phyloP scores from a whole-genome alignment of 1,140 invertebrate genomes.

The Hirudo medicinalis region DNA sequence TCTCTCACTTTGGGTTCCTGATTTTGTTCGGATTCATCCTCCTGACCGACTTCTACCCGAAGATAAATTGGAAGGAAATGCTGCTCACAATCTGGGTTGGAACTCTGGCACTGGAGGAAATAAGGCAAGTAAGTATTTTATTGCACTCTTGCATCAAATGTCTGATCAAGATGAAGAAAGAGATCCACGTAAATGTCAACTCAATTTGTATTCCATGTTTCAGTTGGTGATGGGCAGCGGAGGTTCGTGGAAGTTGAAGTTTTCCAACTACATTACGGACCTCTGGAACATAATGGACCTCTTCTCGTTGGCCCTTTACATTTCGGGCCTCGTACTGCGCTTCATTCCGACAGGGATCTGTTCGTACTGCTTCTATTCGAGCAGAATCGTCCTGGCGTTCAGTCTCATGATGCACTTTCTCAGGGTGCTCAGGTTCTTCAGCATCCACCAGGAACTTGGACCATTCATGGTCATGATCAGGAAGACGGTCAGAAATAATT shows the following conservation, averaged over 20 bases:
- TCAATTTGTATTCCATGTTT: constrained; percentile 3
- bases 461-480: constrained; percentile 45
- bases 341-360: constrained; percentile 7
- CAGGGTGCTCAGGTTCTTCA: constrained; percentile 38
- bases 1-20: constrained; percentile 39
- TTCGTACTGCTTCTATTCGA: constrained; percentile 26
- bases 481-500: constrained; percentile 36
- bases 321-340: constrained; percentile 30
- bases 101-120: constrained; percentile 39
- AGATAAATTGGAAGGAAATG: constrained; percentile 30
- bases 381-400: constrained; percentile 32
- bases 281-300: constrained; percentile 39
- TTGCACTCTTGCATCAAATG: too few relatives aligned
- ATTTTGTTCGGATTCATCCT: constrained; percentile 41
- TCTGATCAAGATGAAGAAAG: too few relatives aligned
- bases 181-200: too few relatives aligned
- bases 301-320: constrained; percentile 34
- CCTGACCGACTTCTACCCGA: constrained; percentile 36
- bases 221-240: constrained; percentile 29
- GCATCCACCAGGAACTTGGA: constrained; percentile 38
- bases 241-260: constrained; percentile 28
- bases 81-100: constrained; percentile 42
- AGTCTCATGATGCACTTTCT: constrained; percentile 38
- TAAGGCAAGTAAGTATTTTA: constrained; percentile 35
- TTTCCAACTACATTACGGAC: constrained; percentile 35